Evolutionary conservation across 2,888 invertebrate species (phyloP).

Genomic region (Thalpophila matura): DNA sequence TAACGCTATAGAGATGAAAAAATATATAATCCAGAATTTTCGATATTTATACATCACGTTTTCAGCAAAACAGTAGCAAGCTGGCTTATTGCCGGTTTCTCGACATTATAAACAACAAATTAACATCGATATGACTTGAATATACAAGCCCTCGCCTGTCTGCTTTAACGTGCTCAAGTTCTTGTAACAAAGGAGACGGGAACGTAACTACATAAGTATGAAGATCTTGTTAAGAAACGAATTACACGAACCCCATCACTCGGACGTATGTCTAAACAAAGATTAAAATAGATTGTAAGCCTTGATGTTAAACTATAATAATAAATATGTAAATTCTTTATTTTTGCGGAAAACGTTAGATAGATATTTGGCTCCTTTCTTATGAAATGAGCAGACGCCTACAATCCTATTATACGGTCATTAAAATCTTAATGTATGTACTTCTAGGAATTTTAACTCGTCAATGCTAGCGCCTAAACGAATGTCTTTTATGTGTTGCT

Average conservation of each 20-base stretch:
- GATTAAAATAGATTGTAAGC: conserved; percentile 75
- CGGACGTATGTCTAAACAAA: conserved; percentile 80
- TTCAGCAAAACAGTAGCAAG: conserved; percentile 10
- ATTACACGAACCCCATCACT: conserved; percentile 62
- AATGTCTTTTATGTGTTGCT: conserved; percentile 34
- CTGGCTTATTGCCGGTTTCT: conserved; percentile 29
- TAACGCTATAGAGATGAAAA: conserved; percentile 15
- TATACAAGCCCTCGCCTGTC: conserved; percentile 27
- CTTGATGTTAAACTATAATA: conserved; percentile 66
- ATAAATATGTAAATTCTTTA: conserved; percentile 34
- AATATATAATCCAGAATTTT: conserved; percentile 19
- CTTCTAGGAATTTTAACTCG: conserved; percentile 26
- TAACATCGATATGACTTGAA: conserved; percentile 24
- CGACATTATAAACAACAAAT: conserved; percentile 32
- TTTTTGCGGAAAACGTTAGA: conserved; percentile 26
- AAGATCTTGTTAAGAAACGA: conserved; percentile 53
- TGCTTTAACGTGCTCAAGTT: conserved; percentile 21
- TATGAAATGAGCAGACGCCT: conserved; percentile 22
- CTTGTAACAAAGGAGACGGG: conserved; percentile 34
- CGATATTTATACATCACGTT: conserved; percentile 31
- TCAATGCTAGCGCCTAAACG: conserved; percentile 11
- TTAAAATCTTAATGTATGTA: conserved; percentile 31
- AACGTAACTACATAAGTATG: conserved; percentile 27
- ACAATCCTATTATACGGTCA: conserved; percentile 25
- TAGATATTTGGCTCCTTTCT: conserved; percentile 25